Conservation (phyloP, 2,888 invertebrate species). For the Bombylius major region DNA sequence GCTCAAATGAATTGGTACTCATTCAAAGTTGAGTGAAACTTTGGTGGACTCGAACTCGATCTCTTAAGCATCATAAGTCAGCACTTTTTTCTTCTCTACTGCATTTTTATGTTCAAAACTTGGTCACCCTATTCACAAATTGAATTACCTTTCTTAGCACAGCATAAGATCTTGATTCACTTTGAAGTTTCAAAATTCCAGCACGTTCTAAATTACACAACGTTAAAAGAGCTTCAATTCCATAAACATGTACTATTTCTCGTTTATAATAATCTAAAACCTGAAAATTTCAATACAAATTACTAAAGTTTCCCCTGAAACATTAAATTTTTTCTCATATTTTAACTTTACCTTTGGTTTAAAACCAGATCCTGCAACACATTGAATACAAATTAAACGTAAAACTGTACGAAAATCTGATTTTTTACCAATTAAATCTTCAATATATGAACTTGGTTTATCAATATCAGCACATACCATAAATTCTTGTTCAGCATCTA, state of each 20-base stretch:
- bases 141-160: conserved; percentile 54
- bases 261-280: conserved; percentile 53
- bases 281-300: conserved; percentile 12
- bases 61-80: too few species aligned
- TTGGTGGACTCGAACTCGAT: too few species aligned
- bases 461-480: conserved; percentile 86
- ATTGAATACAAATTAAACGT: conserved; percentile 85
- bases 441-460: conserved; percentile 75
- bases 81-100: too few species aligned
- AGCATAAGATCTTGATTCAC: conserved; percentile 57
- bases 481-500: conserved; percentile 84
- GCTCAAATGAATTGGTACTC: too few species aligned
- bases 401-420: conserved; percentile 72
- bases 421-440: conserved; percentile 80
- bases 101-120: background rate
- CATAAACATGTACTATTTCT: conserved; percentile 73
- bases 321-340: background rate
- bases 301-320: background rate
- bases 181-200: conserved; percentile 65
- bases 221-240: conserved; percentile 68
- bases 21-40: too few species aligned
- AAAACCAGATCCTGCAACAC: conserved; percentile 81
- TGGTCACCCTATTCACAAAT: background rate
- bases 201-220: conserved; percentile 78
- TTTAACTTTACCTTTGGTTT: conserved; percentile 59